phyloP scores from a whole-genome alignment of 2,797 vertebrate genomes.

The Sphenopsis melanotis region DNA sequence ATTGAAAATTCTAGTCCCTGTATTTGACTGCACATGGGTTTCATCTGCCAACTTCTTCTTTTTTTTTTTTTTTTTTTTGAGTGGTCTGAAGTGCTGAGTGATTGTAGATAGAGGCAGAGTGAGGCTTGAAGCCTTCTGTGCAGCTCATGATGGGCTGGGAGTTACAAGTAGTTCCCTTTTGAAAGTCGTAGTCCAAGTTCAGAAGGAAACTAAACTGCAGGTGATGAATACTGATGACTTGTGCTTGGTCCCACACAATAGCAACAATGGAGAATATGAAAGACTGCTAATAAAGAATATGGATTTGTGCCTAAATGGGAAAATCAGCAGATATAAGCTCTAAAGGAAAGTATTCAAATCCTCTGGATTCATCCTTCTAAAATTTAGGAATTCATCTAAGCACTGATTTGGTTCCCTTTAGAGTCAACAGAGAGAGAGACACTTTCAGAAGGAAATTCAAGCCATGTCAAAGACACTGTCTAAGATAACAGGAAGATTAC shows the following conservation, averaged over 20 bases:
- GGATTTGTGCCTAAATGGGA: constrained; percentile 27
- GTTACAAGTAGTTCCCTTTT: constrained; percentile 31
- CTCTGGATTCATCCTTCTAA: not conserved
- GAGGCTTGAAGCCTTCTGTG: constrained; percentile 32
- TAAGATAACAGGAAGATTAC: not conserved
- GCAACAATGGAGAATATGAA: constrained; percentile 39
- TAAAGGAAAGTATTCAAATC: not conserved
- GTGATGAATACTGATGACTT: constrained; percentile 49
- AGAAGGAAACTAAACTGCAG: constrained; percentile 46
- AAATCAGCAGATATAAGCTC: not conserved
- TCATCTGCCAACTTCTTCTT: not conserved
- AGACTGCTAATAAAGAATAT: constrained; percentile 31
- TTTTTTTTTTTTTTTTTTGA: not conserved
- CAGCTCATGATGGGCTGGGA: constrained; percentile 31
- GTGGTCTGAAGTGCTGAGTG: constrained; percentile 42
- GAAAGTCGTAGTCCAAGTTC: constrained; percentile 34
- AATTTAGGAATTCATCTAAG: not conserved
- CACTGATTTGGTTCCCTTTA: not conserved
- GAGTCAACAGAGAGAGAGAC: not conserved
- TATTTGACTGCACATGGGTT: not conserved
- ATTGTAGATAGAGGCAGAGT: constrained; percentile 18
- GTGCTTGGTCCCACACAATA: constrained; percentile 39
- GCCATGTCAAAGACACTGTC: not conserved
- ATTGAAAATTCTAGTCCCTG: constrained; percentile 36
- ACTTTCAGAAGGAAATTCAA: not conserved